A percentile compares a stretch with the other conserved stretches of the same genome.
These are phyloP conservation scores for Halichondria panicea DNA, from an alignment of 37 sponge, comb jelly and placozoan species.

Conservation along the genomic window DNA sequence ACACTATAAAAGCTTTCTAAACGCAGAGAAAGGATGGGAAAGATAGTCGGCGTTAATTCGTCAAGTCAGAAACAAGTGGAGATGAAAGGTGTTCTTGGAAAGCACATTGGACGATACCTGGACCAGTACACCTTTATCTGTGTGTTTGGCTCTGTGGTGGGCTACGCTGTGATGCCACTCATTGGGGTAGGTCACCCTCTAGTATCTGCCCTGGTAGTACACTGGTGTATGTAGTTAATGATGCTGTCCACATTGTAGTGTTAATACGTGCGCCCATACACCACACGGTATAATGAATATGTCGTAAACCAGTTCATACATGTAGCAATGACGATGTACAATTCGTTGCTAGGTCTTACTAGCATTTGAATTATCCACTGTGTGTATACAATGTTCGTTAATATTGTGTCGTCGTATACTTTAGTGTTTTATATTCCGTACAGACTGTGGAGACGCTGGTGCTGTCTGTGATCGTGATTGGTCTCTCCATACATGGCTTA, in stretches of 20 bases:
- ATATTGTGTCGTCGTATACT: not conserved
- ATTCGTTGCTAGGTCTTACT: too few species aligned
- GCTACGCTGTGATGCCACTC: constrained; percentile 86
- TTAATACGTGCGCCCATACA: too few species aligned
- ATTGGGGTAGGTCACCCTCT: constrained; percentile 58
- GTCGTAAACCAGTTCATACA: too few species aligned
- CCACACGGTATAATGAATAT: too few species aligned
- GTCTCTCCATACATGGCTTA: constrained; percentile 78
- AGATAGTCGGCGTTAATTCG: too few species aligned
- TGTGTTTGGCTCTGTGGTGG: constrained; percentile 89
- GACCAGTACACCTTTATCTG: constrained; percentile 90
- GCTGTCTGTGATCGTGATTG: constrained; percentile 78
- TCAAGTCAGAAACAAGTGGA: not conserved
- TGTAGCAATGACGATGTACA: too few species aligned
- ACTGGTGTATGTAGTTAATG: too few species aligned
- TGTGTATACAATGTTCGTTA: not conserved
- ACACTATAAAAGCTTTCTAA: too few species aligned
- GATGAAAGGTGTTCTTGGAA: constrained; percentile 39
- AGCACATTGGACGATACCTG: constrained; percentile 47
- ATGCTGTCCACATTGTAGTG: too few species aligned
- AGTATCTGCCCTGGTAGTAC: not conserved
- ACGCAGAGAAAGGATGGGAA: too few species aligned
- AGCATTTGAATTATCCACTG: too few species aligned
- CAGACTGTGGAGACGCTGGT: constrained; percentile 85
- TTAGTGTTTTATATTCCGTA: not conserved